Base-by-base conservation (phyloP, 2,888 invertebrate species). In the Julus scanicus region DNA sequence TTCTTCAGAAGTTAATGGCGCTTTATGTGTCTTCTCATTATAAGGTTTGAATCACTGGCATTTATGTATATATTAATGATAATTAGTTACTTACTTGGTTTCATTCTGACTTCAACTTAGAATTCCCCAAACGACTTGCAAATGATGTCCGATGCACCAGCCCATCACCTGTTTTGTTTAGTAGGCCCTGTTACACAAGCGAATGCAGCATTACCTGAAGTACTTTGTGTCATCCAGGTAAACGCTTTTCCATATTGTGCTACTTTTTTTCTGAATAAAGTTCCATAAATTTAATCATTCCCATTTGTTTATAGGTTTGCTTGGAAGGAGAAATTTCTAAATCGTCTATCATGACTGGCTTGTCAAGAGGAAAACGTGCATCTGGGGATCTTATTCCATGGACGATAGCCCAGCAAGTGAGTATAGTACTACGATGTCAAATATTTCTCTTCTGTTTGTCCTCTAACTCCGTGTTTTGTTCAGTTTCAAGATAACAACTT, bases 121-220 rank as follows among this genome's bases (percentile, higher is more conserved):
- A 99, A 99, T 93, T 97, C 97, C 88, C 99, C 99, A 0, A 99
- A 99, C 93, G 99, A 99, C 93, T 94, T 99, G 83, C 99, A 99
- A 93, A 95, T 99, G 94, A 94, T 99, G 93, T 98, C 99, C 17
- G 99, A 99, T 93, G 99, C 99, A 20, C 99, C 99, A 0, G 98
- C 98, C 0, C 99, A 99, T 93, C 97, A 98, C 92, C 92, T 99
- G 88, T 99, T 99, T 93, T 98, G 98, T 90, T 93, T 99, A 71
- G 93, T 99, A 89, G 96, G 97, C 0, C 99, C 99, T 0, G 95
- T 97, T 0, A 94, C 95, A 90, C 94, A 95, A 0, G 94, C 94
- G 90, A 91, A 91, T 86, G 95, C 95, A 88, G 91, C 94, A 83
- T 93, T 99, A 90, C 99, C 99, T 0, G 98, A 99, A 92, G 96